phyloP scores from a whole-genome alignment of 2,113 vertebrate species.

The Elanus axillaris region DNA sequence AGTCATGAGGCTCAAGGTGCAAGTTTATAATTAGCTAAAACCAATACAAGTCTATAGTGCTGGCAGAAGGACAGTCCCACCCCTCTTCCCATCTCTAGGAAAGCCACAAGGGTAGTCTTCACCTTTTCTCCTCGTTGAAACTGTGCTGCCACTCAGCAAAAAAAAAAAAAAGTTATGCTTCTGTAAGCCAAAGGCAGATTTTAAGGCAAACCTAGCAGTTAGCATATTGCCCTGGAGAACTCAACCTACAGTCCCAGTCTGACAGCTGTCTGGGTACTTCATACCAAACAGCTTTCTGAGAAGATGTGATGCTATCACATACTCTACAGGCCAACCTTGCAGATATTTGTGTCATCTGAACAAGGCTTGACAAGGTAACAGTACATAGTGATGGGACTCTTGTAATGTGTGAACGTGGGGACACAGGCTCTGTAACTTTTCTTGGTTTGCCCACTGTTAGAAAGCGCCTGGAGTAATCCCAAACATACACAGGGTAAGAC shows the following conservation, averaged over 20 bases:
- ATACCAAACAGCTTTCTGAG: not conserved
- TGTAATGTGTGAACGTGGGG: too few relatives aligned
- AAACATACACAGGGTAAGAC: not conserved
- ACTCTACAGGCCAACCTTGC: not conserved
- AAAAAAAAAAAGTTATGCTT: not conserved
- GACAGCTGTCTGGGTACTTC: not conserved
- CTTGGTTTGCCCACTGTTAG: not conserved
- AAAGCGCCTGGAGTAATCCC: not conserved
- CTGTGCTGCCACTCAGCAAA: not conserved
- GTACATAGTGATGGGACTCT: not conserved
- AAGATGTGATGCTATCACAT: not conserved
- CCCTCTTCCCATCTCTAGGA: not conserved
- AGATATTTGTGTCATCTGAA: not conserved
- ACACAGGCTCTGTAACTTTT: accelerated
- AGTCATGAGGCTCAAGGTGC: not conserved
- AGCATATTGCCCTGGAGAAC: not conserved
- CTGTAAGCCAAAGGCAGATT: not conserved
- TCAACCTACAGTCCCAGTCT: not conserved
- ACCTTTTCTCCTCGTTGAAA: not conserved
- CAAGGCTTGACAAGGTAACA: too few relatives aligned
- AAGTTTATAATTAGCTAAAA: not conserved
- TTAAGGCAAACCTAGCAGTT: not conserved
- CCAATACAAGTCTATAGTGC: not conserved
- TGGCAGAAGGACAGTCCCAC: not conserved
- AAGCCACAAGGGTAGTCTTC: not conserved